Evolutionary conservation across 2,797 vertebrate genomes (phyloP), one percentile per base, ranked within the genome.

Genomic region (Leptodactylus fallax): DNA sequence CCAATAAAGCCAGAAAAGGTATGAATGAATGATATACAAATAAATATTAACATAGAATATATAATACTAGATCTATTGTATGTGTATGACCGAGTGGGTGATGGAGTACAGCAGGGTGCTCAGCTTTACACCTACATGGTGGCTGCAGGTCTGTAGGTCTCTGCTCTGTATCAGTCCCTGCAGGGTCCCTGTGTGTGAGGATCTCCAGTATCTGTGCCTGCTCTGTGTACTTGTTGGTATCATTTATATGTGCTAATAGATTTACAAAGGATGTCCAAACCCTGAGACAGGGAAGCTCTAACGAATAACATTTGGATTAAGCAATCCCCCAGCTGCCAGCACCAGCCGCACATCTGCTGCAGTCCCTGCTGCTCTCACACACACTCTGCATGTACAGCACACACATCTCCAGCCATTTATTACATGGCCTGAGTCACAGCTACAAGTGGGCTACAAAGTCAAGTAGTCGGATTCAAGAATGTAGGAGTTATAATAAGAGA

Each of bases 291-390:
- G 78, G 77, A 69, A 77, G 71, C 60, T 58, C 61, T 76, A 79
- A 85, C 83, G 61, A 85, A 88, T 81, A 86, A 86, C 88, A 86
- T 36, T 82, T 65, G 63, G 78, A 89, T 89, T 79, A 85, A 83
- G 84, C 85, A 89, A 89, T 86, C 72, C 83, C 84, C 51, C 84
- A 89, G 84, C 88, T 89, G 88, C 85, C 84, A 89, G 78, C 56
- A 45, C 36, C 83, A 86, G 61, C 49, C 82, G 58, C 79, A 83
- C 88, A 89, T 89, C 87, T 89, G 85, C 21, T 58, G 55, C 79
- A 56, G 76, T 23, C 74, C 74, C 76, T 27, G 81, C 36, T 85
- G 72, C 72, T 51, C 19, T 10, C 69, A 45, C 69, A 45, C 17
- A 72, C 9, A 19, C 69, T 79, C n/a, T 25, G 56, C 47, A 53